Percentiles rank a stretch among this genome's conserved stretches.
Conservation (phyloP, 2,113 vertebrate species). For the Gymnobelideus leadbeateri region DNA sequence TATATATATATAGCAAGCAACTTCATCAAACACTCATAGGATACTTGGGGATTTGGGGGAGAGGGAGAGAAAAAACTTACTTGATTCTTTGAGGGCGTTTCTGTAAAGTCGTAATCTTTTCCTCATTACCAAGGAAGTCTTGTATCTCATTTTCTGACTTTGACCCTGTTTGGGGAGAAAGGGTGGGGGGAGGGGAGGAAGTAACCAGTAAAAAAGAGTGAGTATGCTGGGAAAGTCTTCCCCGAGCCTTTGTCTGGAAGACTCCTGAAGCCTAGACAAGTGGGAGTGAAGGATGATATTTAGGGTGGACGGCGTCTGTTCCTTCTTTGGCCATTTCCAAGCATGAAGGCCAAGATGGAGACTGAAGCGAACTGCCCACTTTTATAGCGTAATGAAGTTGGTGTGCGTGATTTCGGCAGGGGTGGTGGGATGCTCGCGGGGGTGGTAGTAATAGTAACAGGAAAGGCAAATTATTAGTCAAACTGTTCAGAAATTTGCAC, state of each 20-base stretch:
- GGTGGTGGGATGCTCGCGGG: neutral
- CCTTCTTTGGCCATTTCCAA: conserved; percentile 68
- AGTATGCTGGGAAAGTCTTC: conserved; percentile 37
- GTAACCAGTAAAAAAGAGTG: conserved; percentile 67
- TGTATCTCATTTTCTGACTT: conserved; percentile 85
- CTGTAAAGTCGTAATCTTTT: conserved; percentile 85
- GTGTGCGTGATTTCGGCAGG: conserved; percentile 33
- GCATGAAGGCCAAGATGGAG: conserved; percentile 62
- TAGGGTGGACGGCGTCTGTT: conserved; percentile 29
- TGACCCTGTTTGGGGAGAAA: conserved; percentile 81
- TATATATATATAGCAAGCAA: neutral
- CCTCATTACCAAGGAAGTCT: conserved; percentile 83
- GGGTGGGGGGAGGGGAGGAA: conserved; percentile 59
- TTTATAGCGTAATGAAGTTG: conserved; percentile 78
- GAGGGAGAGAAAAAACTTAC: conserved; percentile 81
- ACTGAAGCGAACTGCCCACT: conserved; percentile 58
- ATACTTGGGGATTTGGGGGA: neutral
- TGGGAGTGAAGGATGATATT: conserved; percentile 17
- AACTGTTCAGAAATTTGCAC: conserved; percentile 80
- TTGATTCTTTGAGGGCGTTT: conserved; percentile 85
- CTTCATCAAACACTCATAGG: conserved; percentile 39
- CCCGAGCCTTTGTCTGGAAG: neutral
- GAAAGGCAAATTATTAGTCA: conserved; percentile 70
- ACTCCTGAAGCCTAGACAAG: conserved; percentile 13
- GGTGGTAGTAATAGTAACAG: conserved; percentile 75